Conservation (phyloP, 2,113 vertebrate genomes). For the Sporophila hypoxantha region DNA sequence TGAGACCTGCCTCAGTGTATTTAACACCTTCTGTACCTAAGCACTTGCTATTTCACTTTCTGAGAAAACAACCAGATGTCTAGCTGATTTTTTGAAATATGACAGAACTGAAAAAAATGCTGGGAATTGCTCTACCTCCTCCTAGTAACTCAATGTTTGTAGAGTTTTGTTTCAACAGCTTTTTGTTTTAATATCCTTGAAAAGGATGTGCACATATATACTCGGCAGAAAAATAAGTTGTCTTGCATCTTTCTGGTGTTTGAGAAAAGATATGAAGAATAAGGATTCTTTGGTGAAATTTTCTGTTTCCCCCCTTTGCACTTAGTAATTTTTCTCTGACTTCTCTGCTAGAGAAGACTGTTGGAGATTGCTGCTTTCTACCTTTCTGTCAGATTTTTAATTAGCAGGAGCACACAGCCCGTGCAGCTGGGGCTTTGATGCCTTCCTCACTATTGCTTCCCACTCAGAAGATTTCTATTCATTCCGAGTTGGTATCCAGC, state of each 20-base stretch:
- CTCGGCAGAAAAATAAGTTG: not conserved
- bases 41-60: not conserved
- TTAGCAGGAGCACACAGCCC: not conserved
- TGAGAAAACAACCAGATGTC: not conserved
- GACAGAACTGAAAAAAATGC: not conserved
- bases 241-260: not conserved
- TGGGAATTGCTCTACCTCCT: not conserved
- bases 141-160: not conserved
- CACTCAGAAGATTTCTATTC: constrained; percentile 56
- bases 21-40: not conserved
- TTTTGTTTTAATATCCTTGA: not conserved
- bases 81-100: not conserved
- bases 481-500: constrained; percentile 60
- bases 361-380: constrained; percentile 13
- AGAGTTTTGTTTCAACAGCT: not conserved
- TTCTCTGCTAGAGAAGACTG: not conserved
- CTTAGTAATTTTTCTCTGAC: not conserved
- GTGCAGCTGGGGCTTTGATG: constrained; percentile 43
- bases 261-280: not conserved
- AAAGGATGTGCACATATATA: not conserved
- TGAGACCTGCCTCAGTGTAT: not conserved
- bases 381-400: constrained; percentile 40
- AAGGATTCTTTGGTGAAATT: not conserved
- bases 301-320: not conserved
- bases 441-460: constrained; percentile 15